These are phyloP conservation scores for Ariolimax columbianus DNA, from an alignment of 2,888 invertebrate genomes.

Conservation along the genomic window DNA sequence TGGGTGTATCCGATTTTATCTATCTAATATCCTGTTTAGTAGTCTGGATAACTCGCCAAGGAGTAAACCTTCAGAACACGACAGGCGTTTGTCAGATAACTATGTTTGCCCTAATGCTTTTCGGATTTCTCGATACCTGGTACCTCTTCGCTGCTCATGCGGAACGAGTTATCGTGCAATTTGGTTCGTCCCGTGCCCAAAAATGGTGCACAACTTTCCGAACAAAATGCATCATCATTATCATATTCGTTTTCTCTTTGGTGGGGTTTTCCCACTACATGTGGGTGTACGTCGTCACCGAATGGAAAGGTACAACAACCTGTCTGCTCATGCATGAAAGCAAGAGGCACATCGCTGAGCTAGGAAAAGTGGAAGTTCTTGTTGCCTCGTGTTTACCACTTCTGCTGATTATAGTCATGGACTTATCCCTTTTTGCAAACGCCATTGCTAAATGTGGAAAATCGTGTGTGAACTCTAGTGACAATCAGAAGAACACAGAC, in stretches of 20 bases:
- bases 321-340: constrained; percentile 67
- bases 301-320: constrained; percentile 25
- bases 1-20: constrained; percentile 54
- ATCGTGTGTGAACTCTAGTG: not conserved
- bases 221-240: constrained; percentile 59
- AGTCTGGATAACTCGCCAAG: constrained; percentile 52
- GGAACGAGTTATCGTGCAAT: constrained; percentile 53
- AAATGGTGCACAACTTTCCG: constrained; percentile 58
- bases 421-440: constrained; percentile 43
- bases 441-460: constrained; percentile 4
- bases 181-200: constrained; percentile 48
- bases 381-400: constrained; percentile 63
- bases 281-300: constrained; percentile 55
- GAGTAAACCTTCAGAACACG: constrained; percentile 53
- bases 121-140: constrained; percentile 57
- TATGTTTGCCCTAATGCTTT: constrained; percentile 51
- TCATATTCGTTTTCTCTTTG: constrained; percentile 55
- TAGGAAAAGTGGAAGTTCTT: constrained; percentile 67
- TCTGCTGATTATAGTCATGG: constrained; percentile 52
- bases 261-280: constrained; percentile 57
- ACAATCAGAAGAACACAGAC: not conserved
- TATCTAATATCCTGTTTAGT: constrained; percentile 51
- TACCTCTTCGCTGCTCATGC: constrained; percentile 57
- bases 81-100: constrained; percentile 59
- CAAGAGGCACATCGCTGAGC: constrained; percentile 59